Base-by-base conservation (phyloP, 2,888 invertebrate species). In the Cantharis nigra region DNA sequence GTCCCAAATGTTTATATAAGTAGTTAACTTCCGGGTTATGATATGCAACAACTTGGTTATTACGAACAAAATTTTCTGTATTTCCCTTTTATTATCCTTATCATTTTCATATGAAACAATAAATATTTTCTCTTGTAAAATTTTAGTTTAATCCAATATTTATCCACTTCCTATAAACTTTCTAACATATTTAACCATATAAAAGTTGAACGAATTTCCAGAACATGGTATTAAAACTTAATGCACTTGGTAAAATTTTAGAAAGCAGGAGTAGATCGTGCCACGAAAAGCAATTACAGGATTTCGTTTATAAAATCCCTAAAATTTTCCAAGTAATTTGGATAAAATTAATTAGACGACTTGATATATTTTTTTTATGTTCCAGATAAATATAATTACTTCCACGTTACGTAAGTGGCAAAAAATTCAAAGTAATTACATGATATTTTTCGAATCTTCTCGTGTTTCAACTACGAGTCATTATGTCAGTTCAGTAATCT, bases 191-290 rank as follows among this genome's bases (percentile, higher is more conserved):
- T 49, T 23, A 23, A 67, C 65, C 26, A 67, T 26, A 23, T 26
- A 26, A 67, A 67, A 67, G 26, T 67, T 26, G 26, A 67, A 67
- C 10, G 65, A 67, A 67, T 23, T 67, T 26, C 26, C 20, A 20
- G 26, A 23, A 26, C 65, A 67, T n/a, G 49, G 49, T 49, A 49
- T 49, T 49, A 49, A 49, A 49, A 49, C 49, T 49, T 49, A 49
- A 67, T 23, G 65, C 18, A 73, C 20, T 65, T 67, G 13, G 69
- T 64, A 73, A 73, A 73, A 73, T 73, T 73, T 49, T 69, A 49
- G 65, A 73, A 69, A 73, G 49, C 73, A 65, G 67, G 67, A 69
- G 72, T 33, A 73, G 73, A 67, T 67, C 73, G 73, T 73, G 73
- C 49, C 73, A 11, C 20, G 69, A 49, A 67, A 73, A 73, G 67